These are phyloP conservation scores for Drosophila falleni DNA, from an alignment of 2,888 invertebrate species.

Conservation along the genomic window DNA sequence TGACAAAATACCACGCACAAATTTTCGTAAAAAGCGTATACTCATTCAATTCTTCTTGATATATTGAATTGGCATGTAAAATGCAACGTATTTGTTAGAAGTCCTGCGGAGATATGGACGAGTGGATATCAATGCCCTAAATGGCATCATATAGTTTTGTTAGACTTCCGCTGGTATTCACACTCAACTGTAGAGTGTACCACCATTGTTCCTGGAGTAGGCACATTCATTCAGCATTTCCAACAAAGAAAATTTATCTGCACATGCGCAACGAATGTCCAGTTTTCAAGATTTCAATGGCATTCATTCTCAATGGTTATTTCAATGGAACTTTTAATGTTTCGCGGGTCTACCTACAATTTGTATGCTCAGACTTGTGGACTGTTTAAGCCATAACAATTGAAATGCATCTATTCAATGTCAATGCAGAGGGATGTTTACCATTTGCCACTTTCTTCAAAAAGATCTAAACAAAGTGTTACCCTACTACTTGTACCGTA, in stretches of 20 bases:
- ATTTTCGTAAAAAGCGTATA: constrained; percentile 48
- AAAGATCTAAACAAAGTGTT: constrained; percentile 2
- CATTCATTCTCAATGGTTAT: constrained; percentile 45
- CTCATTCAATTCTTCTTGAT: constrained; percentile 50
- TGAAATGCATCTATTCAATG: constrained; percentile 9
- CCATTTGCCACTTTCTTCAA: constrained; percentile 11
- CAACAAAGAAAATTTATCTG: constrained; percentile 58
- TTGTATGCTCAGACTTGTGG: constrained; percentile 8
- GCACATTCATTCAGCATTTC: constrained; percentile 59
- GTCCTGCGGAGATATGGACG: constrained; percentile 75
- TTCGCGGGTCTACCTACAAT: constrained; percentile 23
- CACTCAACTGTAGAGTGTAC: constrained; percentile 68
- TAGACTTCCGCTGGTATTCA: constrained; percentile 66
- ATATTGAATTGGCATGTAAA: constrained; percentile 75
- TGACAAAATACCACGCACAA: constrained; percentile 28
- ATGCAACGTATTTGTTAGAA: constrained; percentile 60
- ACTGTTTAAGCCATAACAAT: constrained; percentile 25
- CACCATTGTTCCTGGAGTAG: constrained; percentile 66
- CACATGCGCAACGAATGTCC: constrained; percentile 73
- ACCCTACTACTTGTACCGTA: neutral
- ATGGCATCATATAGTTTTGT: constrained; percentile 40
- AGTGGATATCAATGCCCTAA: constrained; percentile 66
- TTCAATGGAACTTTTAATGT: constrained; percentile 20
- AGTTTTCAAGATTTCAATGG: constrained; percentile 38
- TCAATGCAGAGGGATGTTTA: constrained; percentile 5